phyloP scores from a whole-genome alignment of 2,888 invertebrate species.

The Rhagium mordax region DNA sequence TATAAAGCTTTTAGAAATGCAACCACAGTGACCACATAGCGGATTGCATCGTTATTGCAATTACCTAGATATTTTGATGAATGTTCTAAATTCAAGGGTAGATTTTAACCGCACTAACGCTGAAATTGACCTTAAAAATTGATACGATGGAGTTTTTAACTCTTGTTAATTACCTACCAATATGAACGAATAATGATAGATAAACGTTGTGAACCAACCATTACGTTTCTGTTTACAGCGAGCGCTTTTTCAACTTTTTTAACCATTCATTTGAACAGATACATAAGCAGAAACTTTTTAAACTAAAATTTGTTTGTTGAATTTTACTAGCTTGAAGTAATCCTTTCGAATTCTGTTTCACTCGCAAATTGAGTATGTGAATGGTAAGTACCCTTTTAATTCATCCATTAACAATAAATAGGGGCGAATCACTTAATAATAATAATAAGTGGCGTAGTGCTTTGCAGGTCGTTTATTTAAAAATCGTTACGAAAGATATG shows the following conservation, averaged over 20 bases:
- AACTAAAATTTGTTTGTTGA: constrained; percentile 56
- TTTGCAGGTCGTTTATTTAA: no score
- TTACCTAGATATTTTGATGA: no score
- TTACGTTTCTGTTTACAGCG: constrained; percentile 55
- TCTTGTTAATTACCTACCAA: constrained; percentile 50
- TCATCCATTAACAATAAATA: no score
- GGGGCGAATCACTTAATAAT: no score
- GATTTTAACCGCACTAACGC: not conserved
- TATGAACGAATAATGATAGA: constrained; percentile 48
- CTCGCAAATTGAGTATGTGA: no score
- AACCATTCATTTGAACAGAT: constrained; percentile 58
- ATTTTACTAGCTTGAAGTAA: constrained; percentile 56
- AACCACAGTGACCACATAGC: no score
- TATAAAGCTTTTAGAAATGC: no score
- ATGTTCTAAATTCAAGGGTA: not conserved
- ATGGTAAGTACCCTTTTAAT: no score
- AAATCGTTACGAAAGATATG: no score
- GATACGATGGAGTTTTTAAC: constrained; percentile 45
- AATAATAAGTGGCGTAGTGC: no score
- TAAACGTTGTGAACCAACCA: constrained; percentile 48
- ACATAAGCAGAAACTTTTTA: constrained; percentile 58
- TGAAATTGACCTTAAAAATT: no score
- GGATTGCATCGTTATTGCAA: no score
- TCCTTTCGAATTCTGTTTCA: constrained; percentile 43
- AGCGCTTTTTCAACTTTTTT: constrained; percentile 55